phyloP scores from a whole-genome alignment of 2,113 vertebrate genomes.

The Colaptes auratus region DNA sequence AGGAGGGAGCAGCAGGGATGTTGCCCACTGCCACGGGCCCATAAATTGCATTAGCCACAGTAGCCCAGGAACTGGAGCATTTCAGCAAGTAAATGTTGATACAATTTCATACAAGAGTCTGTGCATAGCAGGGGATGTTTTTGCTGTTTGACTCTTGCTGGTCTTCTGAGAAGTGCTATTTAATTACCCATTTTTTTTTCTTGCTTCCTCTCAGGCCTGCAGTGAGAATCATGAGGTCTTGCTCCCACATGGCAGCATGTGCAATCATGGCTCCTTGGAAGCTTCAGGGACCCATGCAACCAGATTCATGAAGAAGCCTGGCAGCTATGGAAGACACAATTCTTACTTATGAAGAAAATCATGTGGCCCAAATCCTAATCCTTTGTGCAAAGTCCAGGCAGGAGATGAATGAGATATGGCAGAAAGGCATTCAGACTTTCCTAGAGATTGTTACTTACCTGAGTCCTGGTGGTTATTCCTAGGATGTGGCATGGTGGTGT shows the following conservation, averaged over 20 bases:
- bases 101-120: not conserved
- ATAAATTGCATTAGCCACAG: not conserved
- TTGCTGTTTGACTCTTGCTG: not conserved
- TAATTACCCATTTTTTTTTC: not conserved
- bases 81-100: not conserved
- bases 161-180: not conserved
- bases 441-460: not conserved
- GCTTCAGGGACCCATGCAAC: not conserved
- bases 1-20: not conserved
- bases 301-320: not conserved
- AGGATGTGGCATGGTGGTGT: not conserved
- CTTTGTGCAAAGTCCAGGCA: not conserved
- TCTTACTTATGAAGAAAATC: not conserved
- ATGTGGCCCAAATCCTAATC: not conserved
- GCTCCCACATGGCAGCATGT: not conserved
- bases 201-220: not conserved
- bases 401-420: not conserved
- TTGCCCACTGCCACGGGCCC: not conserved
- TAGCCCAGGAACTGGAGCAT: not conserved
- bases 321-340: not conserved
- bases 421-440: not conserved
- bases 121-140: not conserved
- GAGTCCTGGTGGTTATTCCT: not conserved
- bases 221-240: not conserved
- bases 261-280: not conserved